Evolutionary conservation across 2,113 vertebrate genomes (phyloP), one percentile per base, ranked within the genome.

Genomic region (Phrynosoma blainvillii): DNA sequence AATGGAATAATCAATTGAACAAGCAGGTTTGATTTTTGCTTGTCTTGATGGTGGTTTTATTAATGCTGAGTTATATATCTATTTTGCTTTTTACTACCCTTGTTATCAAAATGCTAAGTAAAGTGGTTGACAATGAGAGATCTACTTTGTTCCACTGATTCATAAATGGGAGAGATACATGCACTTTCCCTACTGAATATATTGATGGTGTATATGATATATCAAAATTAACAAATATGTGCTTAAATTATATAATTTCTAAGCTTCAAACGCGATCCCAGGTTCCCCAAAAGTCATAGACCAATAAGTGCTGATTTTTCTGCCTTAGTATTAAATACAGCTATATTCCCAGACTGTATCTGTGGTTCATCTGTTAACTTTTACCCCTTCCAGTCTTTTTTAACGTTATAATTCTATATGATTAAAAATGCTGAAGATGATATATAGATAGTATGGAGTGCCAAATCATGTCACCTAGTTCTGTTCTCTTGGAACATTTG

Each of bases 111-210:
- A 65, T 13, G 21, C 74, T 47, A 10, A 47, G 56, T 54, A 56
- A 71, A 82, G 71, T 52, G 30, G 1, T 0, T 42, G 85, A 87
- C 56, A 54, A 74, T 68, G 1, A 0, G 0, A 8, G n/a, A n/a
- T 1, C 59, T 89, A 87, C 21, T 82, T 88, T 71, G 77, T 87
- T 75, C 59, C 74, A 84, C 89, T 80, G 80, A 86, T 92, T 92
- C 32, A 74, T 0, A 20, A 88, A 54, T 2, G 88, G 89, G 83
- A 78, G 27, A 32, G 27, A 65, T 11, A 88, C 90, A 93, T 94
- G 93, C 93, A 89, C 90, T 91, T 94, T 91, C 90, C 90, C 91
- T 70, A 89, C 92, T 66, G 77, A 82, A 84, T 75, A 90, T 91
- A 88, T 91, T 79, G 75, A 85, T 4, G 12, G 7, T 54, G 23